phyloP scores from a whole-genome alignment of 2,113 vertebrate species.

The Seriola aureovittata region DNA sequence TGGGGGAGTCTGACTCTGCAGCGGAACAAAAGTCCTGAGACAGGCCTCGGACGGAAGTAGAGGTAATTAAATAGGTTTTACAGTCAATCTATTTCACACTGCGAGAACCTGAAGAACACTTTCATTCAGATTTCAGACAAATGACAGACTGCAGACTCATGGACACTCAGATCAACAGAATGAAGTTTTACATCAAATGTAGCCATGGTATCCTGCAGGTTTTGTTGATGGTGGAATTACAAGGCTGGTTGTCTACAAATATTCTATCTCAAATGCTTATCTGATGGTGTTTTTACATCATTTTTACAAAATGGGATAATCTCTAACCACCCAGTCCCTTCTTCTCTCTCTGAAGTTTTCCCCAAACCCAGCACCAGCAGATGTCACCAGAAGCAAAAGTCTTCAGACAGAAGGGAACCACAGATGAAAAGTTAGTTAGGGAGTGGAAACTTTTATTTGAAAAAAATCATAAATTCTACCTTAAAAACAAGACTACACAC shows the following conservation, averaged over 20 bases:
- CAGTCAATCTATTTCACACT: conserved; percentile 37
- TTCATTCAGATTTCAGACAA: conserved; percentile 43
- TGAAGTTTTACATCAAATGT: conserved; percentile 54
- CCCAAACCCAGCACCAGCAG: conserved; percentile 67
- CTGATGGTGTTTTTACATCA: neutral
- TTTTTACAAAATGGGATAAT: neutral
- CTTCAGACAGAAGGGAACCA: neutral
- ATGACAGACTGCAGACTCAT: conserved; percentile 32
- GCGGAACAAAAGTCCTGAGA: conserved; percentile 34
- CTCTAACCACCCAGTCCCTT: neutral
- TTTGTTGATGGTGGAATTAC: conserved; percentile 16
- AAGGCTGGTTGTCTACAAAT: conserved; percentile 15
- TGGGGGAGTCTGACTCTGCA: conserved; percentile 33
- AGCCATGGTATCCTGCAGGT: conserved; percentile 23
- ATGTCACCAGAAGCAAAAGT: conserved; percentile 73
- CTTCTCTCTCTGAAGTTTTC: conserved; percentile 4
- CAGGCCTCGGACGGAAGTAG: conserved; percentile 9
- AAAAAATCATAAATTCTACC: conserved; percentile 2
- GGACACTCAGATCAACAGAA: conserved; percentile 11
- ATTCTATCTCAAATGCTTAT: conserved; percentile 3
- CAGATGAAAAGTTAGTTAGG: neutral
- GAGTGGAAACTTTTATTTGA: neutral
- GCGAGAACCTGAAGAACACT: conserved; percentile 16
- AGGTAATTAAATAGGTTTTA: conserved; percentile 56
- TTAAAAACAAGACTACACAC: neutral